Evolutionary conservation across 2,113 vertebrate species (phyloP).

Genomic region (Enhydra lutris): DNA sequence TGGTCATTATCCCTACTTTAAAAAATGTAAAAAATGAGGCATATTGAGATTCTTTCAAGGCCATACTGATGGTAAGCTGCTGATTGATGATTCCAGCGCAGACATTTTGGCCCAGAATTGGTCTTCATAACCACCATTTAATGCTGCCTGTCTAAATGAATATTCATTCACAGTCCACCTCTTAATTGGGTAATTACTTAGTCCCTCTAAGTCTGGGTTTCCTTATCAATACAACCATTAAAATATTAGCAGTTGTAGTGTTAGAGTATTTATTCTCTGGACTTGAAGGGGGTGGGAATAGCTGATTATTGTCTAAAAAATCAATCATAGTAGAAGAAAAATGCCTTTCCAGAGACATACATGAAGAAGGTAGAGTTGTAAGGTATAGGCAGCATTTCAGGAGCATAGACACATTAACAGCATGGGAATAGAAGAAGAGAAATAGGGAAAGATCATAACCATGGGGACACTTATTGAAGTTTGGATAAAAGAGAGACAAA

Average conservation of each 20-base stretch:
- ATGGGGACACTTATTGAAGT: background rate
- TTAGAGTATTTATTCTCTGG: background rate
- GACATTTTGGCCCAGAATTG: background rate
- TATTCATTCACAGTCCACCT: too few species aligned
- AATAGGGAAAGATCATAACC: background rate
- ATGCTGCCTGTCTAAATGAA: background rate
- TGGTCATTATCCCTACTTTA: background rate
- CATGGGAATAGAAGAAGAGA: background rate
- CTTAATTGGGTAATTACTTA: background rate
- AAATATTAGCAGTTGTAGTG: background rate
- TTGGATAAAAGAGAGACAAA: background rate
- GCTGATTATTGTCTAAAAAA: background rate
- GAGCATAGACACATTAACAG: background rate
- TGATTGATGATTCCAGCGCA: background rate
- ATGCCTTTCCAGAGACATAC: background rate
- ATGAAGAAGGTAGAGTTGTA: background rate
- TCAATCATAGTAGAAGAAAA: background rate
- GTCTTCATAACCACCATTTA: background rate
- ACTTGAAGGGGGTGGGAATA: background rate
- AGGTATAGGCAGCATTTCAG: background rate
- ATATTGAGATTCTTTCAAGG: background rate
- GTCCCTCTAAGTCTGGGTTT: background rate
- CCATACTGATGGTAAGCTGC: background rate
- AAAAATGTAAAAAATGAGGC: background rate
- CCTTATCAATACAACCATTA: background rate